Base-by-base conservation (phyloP, 2,113 vertebrate species). In the Apeltes quadracus region DNA sequence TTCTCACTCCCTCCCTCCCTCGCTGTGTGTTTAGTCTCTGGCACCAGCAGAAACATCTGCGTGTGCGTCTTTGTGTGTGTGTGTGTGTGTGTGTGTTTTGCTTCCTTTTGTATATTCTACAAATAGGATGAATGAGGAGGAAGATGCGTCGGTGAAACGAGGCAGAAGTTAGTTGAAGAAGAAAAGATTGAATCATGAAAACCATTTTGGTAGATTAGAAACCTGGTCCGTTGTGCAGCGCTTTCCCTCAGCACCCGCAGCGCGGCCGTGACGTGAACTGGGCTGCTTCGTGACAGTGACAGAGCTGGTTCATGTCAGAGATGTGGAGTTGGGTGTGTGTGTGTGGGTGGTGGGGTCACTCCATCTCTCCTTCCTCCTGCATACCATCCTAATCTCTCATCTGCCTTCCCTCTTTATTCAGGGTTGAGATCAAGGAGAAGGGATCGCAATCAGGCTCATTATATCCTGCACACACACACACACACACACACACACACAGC, bases 11-110 rank as follows among this genome's bases (percentile, higher is more conserved):
- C 25, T 79, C 55, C 43, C 41, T 84, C 59, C 55, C 25, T 29
- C 36, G 3, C 29, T 34, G 43, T 51, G 65, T 89, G 87, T 90
- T 90, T 86, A 83, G 85, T 87, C 89, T 87, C 34, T 36, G 51
- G 13, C n/a, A 38, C 25, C 38, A 79, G 70, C 48, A 84, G 74
- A 75, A 84, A 85, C 74, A 73, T 80, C 18, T 56, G 53, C 11
- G 53, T 72, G 61, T 75, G 76, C 57, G 63, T 69, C 39, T 38
- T 61, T 75, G 75, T 43, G 18, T 46, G 44, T 20, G n/a, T 50
- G 46, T 50, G 46, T 50, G 46, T 50, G 46, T 50, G 46, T 50
- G 46, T 70, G 66, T 53, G 50, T 53, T 34, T 48, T 38, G 55
- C 27, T 65, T 62, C 36, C 32, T 50, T n/a, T 9, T 15, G 32